A percentile compares a stretch with the other conserved stretches of the same genome.
Evolutionary conservation across 2,888 invertebrate genomes (phyloP).

Genomic region (Spodoptera picta): DNA sequence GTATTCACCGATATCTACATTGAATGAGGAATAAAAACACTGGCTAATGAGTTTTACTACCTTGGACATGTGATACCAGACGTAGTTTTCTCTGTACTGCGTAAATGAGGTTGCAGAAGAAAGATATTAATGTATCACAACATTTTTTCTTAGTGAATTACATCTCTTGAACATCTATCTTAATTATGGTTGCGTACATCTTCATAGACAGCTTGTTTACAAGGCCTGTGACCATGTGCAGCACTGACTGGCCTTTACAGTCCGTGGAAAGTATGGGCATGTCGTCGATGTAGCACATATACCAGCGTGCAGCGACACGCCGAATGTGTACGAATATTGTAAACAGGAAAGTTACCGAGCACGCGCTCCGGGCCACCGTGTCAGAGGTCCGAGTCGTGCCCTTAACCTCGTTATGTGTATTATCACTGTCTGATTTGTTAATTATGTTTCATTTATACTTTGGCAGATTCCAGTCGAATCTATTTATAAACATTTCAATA

Average conservation of each 20-base stretch:
- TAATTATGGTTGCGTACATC: slow-evolving; percentile 38
- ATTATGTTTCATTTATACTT: slow-evolving; percentile 64
- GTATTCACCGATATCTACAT: slow-evolving; percentile 54
- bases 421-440: slow-evolving; percentile 63
- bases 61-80: slow-evolving; percentile 35
- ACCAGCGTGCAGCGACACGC: slow-evolving; percentile 25
- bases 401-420: slow-evolving; percentile 76
- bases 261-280: slow-evolving; percentile 27
- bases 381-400: slow-evolving; percentile 72
- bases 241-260: slow-evolving; percentile 23
- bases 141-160: slow-evolving; percentile 28
- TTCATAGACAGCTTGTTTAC: slow-evolving; percentile 36
- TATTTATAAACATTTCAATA: slow-evolving; percentile 47
- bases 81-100: slow-evolving; percentile 40
- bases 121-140: slow-evolving; percentile 14
- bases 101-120: slow-evolving; percentile 39
- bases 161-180: slow-evolving; percentile 30
- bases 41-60: slow-evolving; percentile 47
- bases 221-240: slow-evolving; percentile 25
- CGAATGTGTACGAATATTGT: slow-evolving; percentile 53
- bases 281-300: not conserved
- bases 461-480: slow-evolving; percentile 48
- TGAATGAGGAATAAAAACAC: slow-evolving; percentile 52
- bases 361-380: slow-evolving; percentile 65
- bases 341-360: slow-evolving; percentile 84